Evolutionary conservation across 2,797 vertebrate species (phyloP).

Genomic region (Melopsittacus undulatus): DNA sequence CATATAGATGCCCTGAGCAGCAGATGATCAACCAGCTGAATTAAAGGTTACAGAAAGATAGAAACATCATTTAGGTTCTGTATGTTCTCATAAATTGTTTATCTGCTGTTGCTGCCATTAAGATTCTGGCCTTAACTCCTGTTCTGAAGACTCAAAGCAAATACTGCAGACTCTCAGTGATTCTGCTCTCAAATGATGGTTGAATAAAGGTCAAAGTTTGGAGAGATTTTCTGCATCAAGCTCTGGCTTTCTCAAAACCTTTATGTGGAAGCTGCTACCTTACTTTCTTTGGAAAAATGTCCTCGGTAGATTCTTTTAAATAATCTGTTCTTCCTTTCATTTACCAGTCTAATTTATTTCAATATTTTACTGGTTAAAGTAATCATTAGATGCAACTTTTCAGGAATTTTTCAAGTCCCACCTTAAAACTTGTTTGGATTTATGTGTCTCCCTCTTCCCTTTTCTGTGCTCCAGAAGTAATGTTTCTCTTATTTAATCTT

Average conservation of each 20-base stretch:
- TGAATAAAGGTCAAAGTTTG: not conserved
- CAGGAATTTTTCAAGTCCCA: not conserved
- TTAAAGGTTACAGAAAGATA: not conserved
- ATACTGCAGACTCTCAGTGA: not conserved
- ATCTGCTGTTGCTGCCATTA: not conserved
- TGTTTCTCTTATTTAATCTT: not conserved
- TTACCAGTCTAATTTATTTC: not conserved
- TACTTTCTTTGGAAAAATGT: not conserved
- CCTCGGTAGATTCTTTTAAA: not conserved
- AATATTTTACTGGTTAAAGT: not conserved
- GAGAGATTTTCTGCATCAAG: not conserved
- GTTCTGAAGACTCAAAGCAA: not conserved
- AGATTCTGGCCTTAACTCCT: not conserved
- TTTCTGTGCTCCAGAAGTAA: not conserved
- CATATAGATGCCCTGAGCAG: not conserved
- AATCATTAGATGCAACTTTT: not conserved
- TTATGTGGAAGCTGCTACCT: not conserved
- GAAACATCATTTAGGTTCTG: not conserved
- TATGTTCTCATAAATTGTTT: not conserved
- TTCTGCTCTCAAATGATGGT: not conserved
- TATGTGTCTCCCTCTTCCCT: not conserved
- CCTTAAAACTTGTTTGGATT: not conserved
- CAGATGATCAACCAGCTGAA: not conserved
- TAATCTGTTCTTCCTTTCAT: not conserved
- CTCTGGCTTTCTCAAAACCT: not conserved